Conservation (phyloP, 2,113 vertebrate genomes). For the Bettongia penicillata region DNA sequence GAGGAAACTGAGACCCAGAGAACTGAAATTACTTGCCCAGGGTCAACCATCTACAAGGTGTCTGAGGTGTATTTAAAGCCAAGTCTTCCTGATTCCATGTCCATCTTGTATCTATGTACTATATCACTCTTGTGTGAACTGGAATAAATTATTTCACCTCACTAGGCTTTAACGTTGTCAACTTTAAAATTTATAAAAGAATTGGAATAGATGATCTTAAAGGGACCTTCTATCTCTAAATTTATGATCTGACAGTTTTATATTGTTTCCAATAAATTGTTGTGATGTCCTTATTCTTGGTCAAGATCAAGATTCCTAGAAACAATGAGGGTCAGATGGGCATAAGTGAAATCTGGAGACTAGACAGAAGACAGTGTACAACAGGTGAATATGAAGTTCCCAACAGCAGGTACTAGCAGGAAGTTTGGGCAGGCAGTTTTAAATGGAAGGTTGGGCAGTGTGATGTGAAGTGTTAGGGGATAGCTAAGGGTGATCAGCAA, state of each 20-base stretch:
- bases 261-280: neutral
- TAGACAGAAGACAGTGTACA: neutral
- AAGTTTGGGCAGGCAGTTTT: neutral
- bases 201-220: neutral
- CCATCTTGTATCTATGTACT: neutral
- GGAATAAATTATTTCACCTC: neutral
- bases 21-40: neutral
- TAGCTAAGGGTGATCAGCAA: neutral
- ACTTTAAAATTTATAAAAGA: neutral
- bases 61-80: neutral
- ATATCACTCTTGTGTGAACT: neutral
- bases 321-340: neutral
- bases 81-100: neutral
- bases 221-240: neutral
- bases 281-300: neutral
- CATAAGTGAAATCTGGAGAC: neutral
- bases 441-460: neutral
- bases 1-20: neutral
- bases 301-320: neutral
- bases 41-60: neutral
- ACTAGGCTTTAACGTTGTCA: neutral
- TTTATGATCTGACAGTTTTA: neutral
- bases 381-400: neutral
- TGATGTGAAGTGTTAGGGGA: neutral
- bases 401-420: neutral